phyloP scores from a whole-genome alignment of 2,797 vertebrate genomes.

The Eutrigla gurnardus region DNA sequence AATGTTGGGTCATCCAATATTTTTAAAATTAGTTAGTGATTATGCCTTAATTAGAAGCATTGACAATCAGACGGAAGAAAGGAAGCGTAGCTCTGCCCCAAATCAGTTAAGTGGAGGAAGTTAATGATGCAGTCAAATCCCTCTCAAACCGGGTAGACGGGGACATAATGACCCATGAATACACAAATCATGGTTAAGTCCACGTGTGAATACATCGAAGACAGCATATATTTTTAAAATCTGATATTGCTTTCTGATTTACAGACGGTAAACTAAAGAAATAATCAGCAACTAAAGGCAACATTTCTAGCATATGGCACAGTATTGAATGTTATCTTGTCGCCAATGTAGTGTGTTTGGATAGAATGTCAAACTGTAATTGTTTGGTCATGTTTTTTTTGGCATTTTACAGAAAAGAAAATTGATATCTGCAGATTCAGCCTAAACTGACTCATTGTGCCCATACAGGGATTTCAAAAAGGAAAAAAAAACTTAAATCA shows the following conservation, averaged over 20 bases:
- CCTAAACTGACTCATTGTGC: not conserved
- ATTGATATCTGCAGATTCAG: not conserved
- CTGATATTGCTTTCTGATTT: not conserved
- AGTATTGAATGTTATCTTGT: not conserved
- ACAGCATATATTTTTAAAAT: slow-evolving; percentile 2
- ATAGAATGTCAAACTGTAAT: not conserved
- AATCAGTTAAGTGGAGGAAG: slow-evolving; percentile 41
- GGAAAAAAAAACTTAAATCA: not conserved
- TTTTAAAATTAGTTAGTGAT: slow-evolving; percentile 51
- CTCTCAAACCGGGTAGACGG: slow-evolving; percentile 19
- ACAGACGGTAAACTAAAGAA: not conserved
- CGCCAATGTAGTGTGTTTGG: no score
- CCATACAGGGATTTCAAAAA: not conserved
- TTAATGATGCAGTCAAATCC: slow-evolving; percentile 43
- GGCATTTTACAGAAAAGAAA: not conserved
- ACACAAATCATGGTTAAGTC: slow-evolving; percentile 4
- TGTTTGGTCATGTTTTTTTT: not conserved
- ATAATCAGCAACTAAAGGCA: not conserved
- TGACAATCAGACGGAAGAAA: slow-evolving; percentile 26
- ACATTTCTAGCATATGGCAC: not conserved
- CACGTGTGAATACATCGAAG: not conserved
- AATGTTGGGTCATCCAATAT: slow-evolving; percentile 40
- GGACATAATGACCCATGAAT: slow-evolving; percentile 35
- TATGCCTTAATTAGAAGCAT: slow-evolving; percentile 27
- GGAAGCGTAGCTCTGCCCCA: slow-evolving; percentile 8